Percentiles rank a stretch among this genome's conserved stretches.
Evolutionary conservation across 2,888 invertebrate species (phyloP).

Genomic region (Sinohyriopsis cumingii): DNA sequence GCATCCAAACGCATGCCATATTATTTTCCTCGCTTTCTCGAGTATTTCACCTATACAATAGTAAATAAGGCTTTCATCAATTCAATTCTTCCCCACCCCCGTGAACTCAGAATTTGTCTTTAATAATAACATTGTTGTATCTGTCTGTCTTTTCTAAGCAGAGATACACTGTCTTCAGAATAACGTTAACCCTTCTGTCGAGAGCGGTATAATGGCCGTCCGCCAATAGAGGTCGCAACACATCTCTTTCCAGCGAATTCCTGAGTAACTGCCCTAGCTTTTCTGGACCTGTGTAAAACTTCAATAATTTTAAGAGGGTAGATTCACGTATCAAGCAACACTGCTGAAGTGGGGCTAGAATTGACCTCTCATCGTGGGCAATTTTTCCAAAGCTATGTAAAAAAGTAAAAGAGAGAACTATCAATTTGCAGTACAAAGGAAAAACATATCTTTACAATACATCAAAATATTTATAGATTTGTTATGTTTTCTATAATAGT

Average conservation of each 20-base stretch:
- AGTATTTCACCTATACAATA: too few relatives aligned
- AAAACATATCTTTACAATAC: neutral
- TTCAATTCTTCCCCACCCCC: too few relatives aligned
- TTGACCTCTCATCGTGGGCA: slow-evolving; percentile 28
- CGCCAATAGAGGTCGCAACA: slow-evolving; percentile 26
- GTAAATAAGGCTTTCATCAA: too few relatives aligned
- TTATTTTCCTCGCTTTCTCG: too few relatives aligned
- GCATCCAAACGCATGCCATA: too few relatives aligned
- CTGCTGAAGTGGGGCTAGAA: slow-evolving; percentile 29
- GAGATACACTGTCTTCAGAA: slow-evolving; percentile 22
- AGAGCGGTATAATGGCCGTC: slow-evolving; percentile 19
- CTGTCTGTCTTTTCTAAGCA: slow-evolving; percentile 20
- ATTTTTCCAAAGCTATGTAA: slow-evolving; percentile 34
- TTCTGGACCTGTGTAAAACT: slow-evolving; percentile 31
- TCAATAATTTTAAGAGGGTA: slow-evolving; percentile 27
- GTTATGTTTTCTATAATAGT: neutral
- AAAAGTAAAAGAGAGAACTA: neutral
- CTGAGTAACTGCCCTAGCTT: slow-evolving; percentile 24
- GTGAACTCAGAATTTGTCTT: slow-evolving; percentile 5
- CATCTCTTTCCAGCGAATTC: slow-evolving; percentile 21
- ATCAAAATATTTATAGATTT: neutral
- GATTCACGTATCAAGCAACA: slow-evolving; percentile 30
- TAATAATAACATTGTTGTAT: slow-evolving; percentile 18
- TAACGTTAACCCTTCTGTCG: slow-evolving; percentile 24
- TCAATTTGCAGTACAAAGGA: neutral